A percentile compares a stretch with the other conserved stretches of the same genome.
Evolutionary conservation across 2,888 invertebrate genomes (phyloP).

Genomic region (Deladenus siricidicola): DNA sequence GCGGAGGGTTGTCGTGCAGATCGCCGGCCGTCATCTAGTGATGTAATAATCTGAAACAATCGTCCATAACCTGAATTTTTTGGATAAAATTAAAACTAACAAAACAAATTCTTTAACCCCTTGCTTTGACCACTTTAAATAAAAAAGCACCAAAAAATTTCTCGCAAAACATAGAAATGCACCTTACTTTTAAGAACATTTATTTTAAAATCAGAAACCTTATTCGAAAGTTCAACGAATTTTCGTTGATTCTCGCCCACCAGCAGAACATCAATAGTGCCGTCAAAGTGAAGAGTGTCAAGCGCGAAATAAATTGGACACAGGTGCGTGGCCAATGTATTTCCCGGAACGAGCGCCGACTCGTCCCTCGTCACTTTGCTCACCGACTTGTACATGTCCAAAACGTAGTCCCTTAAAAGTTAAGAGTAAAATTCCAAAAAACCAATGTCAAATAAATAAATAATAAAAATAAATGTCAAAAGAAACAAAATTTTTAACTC

Average conservation of each 20-base stretch:
- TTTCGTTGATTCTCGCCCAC: constrained; percentile 23
- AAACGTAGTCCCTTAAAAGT: constrained; percentile 43
- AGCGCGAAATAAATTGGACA: constrained; percentile 33
- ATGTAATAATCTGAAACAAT: no score
- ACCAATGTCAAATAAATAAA: no score
- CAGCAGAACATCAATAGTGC: constrained; percentile 22
- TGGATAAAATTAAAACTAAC: no score
- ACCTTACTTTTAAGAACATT: no score
- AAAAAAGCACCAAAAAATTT: no score
- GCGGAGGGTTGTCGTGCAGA: not conserved
- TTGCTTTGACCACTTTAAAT: no score
- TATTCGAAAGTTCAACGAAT: constrained; percentile 19
- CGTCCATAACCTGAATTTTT: no score
- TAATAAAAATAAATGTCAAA: not conserved
- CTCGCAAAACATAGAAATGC: no score
- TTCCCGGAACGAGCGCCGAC: constrained; percentile 34
- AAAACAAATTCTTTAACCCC: no score
- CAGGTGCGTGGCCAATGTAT: constrained; percentile 24
- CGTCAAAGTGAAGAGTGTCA: constrained; percentile 24
- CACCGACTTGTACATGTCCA: constrained; percentile 50
- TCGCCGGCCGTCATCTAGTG: no score
- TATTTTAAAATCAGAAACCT: no score
- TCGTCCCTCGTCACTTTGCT: constrained; percentile 46
- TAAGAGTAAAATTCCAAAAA: not conserved
- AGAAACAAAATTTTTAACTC: no score